These are phyloP conservation scores for Trematomus loennbergii DNA, from an alignment of 2,113 vertebrate genomes.

Conservation along the genomic window DNA sequence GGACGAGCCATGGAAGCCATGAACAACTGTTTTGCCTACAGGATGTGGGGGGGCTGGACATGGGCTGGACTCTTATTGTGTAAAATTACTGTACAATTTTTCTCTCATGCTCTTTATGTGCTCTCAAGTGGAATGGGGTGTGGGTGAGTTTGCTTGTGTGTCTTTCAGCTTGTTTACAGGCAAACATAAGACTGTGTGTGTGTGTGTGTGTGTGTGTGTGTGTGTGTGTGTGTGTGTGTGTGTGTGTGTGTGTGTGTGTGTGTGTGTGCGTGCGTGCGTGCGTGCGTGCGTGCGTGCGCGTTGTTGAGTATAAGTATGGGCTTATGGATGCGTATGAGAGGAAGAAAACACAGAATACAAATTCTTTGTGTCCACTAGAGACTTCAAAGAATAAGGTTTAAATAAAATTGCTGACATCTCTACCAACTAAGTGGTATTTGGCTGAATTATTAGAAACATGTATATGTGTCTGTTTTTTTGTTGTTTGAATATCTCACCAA, in stretches of 20 bases:
- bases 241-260: constrained; percentile 6
- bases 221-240: not conserved
- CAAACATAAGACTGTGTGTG: constrained; percentile 6
- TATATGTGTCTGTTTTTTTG: not conserved
- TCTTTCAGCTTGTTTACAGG: constrained; percentile 28
- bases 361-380: constrained; percentile 61
- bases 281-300: constrained; percentile 9
- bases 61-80: constrained; percentile 53
- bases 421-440: constrained; percentile 30
- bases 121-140: constrained; percentile 41
- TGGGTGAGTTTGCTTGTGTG: constrained; percentile 33
- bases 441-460: not conserved
- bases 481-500: too few relatives aligned
- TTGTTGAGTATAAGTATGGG: not conserved
- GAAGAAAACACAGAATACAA: constrained; percentile 50
- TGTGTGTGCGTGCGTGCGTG: not conserved
- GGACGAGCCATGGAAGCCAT: constrained; percentile 35
- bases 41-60: constrained; percentile 21
- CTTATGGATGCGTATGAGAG: constrained; percentile 39
- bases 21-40: constrained; percentile 34
- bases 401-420: constrained; percentile 74
- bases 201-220: not conserved
- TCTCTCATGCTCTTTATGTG: constrained; percentile 63
- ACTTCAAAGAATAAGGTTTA: constrained; percentile 58
- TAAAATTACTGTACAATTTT: constrained; percentile 59